These are phyloP conservation scores for Orientallactaga sibirica DNA, from an alignment of 2,797 vertebrate genomes.

Conservation along the genomic window DNA sequence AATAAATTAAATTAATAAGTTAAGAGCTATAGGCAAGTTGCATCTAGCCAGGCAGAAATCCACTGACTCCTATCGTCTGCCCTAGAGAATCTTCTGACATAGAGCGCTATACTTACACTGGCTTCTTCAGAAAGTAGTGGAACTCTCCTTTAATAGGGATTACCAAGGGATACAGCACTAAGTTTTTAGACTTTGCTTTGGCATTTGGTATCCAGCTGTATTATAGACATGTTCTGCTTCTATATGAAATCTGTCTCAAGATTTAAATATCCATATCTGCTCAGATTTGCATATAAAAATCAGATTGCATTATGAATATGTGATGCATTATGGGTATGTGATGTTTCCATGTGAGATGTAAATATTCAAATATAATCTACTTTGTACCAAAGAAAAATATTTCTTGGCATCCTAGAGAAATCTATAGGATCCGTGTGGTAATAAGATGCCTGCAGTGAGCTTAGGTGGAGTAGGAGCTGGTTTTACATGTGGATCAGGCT, in stretches of 20 bases:
- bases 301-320: slow-evolving; percentile 64
- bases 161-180: background rate
- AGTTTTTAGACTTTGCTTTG: slow-evolving; percentile 42
- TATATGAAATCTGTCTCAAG: slow-evolving; percentile 53
- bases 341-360: slow-evolving; percentile 67
- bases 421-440: slow-evolving; percentile 7
- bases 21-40: background rate
- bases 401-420: slow-evolving; percentile 54
- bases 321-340: slow-evolving; percentile 58
- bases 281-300: slow-evolving; percentile 72
- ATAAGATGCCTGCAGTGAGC: background rate
- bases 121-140: background rate
- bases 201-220: slow-evolving; percentile 42
- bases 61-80: background rate
- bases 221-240: slow-evolving; percentile 46
- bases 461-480: background rate
- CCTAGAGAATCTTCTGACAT: background rate
- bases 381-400: slow-evolving; percentile 63
- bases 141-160: background rate
- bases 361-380: slow-evolving; percentile 69
- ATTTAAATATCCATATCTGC: slow-evolving; percentile 70
- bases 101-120: background rate
- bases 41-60: slow-evolving; percentile 4
- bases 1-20: background rate
- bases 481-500: slow-evolving; percentile 41